Percentiles rank a stretch among this genome's conserved stretches.
Evolutionary conservation across 2,797 vertebrate species (phyloP).

Genomic region (Platalea minor): DNA sequence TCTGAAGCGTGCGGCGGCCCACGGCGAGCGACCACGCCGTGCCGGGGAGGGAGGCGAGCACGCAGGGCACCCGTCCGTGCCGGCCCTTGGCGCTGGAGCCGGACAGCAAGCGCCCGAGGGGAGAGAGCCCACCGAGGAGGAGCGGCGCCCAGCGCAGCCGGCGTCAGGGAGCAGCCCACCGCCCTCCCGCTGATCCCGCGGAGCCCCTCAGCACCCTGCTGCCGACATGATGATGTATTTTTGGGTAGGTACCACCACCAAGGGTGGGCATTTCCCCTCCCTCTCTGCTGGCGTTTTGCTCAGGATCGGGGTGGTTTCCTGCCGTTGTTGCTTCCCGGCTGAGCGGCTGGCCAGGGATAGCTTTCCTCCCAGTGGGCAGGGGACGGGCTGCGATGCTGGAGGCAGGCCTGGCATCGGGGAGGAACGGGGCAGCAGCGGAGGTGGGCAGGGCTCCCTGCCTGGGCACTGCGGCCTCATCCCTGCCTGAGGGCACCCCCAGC

Average conservation of each 20-base stretch:
- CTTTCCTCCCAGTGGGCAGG: neutral
- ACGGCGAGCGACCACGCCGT: neutral
- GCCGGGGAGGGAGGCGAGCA: neutral
- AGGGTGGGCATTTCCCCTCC: neutral
- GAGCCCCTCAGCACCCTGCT: neutral
- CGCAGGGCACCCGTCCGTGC: neutral
- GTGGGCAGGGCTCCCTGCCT: neutral
- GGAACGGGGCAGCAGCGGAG: neutral
- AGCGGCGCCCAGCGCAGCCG: neutral
- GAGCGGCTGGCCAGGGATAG: neutral
- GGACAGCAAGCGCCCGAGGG: neutral
- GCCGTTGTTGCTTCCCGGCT: neutral
- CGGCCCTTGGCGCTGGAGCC: neutral
- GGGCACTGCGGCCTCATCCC: neutral
- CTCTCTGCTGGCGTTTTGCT: neutral
- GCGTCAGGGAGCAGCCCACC: neutral
- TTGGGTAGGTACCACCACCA: slow-evolving; percentile 31
- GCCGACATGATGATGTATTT: slow-evolving; percentile 61
- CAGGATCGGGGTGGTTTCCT: neutral
- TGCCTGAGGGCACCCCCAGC: neutral
- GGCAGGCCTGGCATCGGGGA: neutral
- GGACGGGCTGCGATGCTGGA: neutral
- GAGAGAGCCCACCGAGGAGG: neutral
- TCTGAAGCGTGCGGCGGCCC: neutral
- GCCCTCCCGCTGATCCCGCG: neutral